phyloP scores from a whole-genome alignment of 92 coral and sea anemone genomes.

The Parazoanthus darwini region DNA sequence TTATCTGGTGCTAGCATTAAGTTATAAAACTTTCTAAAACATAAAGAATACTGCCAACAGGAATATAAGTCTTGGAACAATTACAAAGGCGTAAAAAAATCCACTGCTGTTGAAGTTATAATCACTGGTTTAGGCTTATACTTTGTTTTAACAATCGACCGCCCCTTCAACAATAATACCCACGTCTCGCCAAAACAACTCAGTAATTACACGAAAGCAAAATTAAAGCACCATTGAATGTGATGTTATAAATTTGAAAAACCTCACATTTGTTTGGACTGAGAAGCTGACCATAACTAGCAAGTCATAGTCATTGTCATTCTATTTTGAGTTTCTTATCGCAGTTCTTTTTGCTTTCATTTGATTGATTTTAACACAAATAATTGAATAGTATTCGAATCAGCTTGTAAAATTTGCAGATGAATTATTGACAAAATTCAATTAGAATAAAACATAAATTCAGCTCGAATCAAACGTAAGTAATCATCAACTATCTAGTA shows the following conservation, averaged over 20 bases:
- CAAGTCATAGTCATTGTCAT: background rate
- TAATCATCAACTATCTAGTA: too few species aligned
- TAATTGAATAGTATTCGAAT: background rate
- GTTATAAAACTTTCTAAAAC: too few species aligned
- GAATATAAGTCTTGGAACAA: background rate
- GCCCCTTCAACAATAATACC: background rate
- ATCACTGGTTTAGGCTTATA: background rate
- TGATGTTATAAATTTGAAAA: too few species aligned
- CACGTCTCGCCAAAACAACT: background rate
- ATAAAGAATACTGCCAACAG: background rate
- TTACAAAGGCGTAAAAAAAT: background rate
- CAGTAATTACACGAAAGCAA: background rate
- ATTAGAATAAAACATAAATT: too few species aligned
- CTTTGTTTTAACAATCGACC: background rate
- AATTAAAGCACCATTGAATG: background rate
- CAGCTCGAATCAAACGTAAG: background rate
- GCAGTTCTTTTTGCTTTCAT: background rate
- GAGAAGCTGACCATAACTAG: background rate
- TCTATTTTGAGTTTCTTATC: background rate
- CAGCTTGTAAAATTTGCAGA: background rate
- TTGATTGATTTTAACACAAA: background rate
- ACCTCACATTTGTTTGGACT: background rate
- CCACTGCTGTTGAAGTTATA: background rate
- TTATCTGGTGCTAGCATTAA: background rate
- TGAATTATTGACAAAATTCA: background rate